These are phyloP conservation scores for Apodemia mormo DNA, from an alignment of 2,888 invertebrate genomes.

Conservation along the genomic window DNA sequence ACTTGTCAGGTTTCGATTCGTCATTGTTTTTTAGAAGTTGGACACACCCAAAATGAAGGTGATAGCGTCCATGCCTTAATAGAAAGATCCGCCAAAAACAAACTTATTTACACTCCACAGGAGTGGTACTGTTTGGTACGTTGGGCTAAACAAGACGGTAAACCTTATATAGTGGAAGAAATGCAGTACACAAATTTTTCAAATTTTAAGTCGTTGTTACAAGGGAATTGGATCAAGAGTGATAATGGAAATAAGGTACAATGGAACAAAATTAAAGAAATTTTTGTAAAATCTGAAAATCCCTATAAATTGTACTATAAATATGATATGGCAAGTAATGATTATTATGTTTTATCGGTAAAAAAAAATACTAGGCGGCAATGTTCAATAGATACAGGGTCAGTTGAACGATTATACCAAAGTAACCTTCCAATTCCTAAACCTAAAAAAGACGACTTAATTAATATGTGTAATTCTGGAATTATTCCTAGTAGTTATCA, in stretches of 20 bases:
- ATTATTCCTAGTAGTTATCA: conserved; percentile 1
- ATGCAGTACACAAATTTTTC: background rate
- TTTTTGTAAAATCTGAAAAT: background rate
- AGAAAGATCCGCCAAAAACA: too few relatives aligned
- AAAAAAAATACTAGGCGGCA: background rate
- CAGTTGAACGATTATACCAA: background rate
- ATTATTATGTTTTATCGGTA: background rate
- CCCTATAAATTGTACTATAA: background rate
- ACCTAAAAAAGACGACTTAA: background rate
- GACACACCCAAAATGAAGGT: conserved; percentile 2
- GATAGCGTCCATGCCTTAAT: too few relatives aligned
- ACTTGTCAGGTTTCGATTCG: background rate
- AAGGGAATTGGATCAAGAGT: conserved; percentile 2
- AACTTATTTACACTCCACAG: too few relatives aligned
- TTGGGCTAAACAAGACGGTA: background rate
- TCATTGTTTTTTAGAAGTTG: background rate
- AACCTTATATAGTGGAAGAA: conserved; percentile 9
- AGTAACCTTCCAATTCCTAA: background rate
- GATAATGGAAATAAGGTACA: conserved; percentile 1
- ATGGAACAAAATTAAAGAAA: too few relatives aligned
- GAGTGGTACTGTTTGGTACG: conserved; percentile 11
- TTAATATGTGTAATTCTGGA: background rate
- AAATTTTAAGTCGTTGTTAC: background rate
- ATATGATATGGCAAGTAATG: background rate
- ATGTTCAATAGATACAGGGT: background rate